Evolutionary conservation across 2,888 invertebrate species (phyloP).

Genomic region (Acronicta leporina): DNA sequence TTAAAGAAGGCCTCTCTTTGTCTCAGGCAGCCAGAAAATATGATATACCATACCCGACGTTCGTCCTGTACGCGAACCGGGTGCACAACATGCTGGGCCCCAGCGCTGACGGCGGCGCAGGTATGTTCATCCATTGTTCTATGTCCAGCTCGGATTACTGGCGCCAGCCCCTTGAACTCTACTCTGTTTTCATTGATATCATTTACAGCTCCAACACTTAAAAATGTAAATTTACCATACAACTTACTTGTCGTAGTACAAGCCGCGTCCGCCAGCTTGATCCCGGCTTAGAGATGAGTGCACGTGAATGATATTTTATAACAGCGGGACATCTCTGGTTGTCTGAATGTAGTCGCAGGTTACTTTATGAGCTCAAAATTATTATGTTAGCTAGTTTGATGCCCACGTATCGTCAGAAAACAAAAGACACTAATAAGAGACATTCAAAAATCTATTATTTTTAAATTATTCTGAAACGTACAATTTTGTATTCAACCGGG

Average conservation of each 20-base stretch:
- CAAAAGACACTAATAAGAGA: no score
- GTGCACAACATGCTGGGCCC: slow-evolving; percentile 98
- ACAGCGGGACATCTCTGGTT: slow-evolving; percentile 19
- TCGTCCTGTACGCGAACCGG: slow-evolving; percentile 97
- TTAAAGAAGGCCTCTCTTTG: slow-evolving; percentile 96
- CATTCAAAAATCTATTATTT: no score
- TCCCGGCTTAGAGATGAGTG: slow-evolving; percentile 39
- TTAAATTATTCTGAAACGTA: no score
- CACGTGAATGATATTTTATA: slow-evolving; percentile 20
- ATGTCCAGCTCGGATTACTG: slow-evolving; percentile 58
- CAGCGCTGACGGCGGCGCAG: slow-evolving; percentile 96
- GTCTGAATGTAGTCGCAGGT: slow-evolving; percentile 34
- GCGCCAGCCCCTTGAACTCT: slow-evolving; percentile 41
- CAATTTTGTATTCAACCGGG: no score
- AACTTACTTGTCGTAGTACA: slow-evolving; percentile 28
- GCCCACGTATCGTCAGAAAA: background rate
- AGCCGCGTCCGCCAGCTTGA: slow-evolving; percentile 43
- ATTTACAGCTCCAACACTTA: no score
- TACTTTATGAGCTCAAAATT: slow-evolving; percentile 20
- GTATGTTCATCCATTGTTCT: slow-evolving; percentile 83
- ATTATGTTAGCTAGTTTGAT: slow-evolving; percentile 20
- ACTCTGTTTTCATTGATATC: background rate
- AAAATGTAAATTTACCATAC: slow-evolving; percentile 1
- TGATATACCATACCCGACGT: slow-evolving; percentile 98
- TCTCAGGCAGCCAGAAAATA: slow-evolving; percentile 97